Base-by-base conservation (phyloP, 2,113 vertebrate species). In the Lamprologus ornatipinnis region DNA sequence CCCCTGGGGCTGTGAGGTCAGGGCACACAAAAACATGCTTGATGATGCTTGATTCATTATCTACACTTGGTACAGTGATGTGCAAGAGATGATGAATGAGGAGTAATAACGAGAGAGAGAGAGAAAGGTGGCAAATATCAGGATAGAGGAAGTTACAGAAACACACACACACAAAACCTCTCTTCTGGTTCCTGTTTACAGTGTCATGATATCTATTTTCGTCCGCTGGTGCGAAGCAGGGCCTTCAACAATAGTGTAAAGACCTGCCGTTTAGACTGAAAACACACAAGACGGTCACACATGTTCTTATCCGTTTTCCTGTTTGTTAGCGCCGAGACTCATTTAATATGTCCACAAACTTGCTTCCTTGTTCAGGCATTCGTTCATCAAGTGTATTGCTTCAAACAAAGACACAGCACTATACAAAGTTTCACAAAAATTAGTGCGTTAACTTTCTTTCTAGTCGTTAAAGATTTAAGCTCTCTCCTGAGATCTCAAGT, bases 181-280 rank as follows among this genome's bases (percentile, higher is more conserved):
- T 88, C 87, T 84, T 91, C 93, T 81, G 93, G 91, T 96, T 97
- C 96, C 96, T 97, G 96, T 97, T 97, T 96, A 96, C 95, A 91
- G 53, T 81, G n/a, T 78, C 90, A 84, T 15, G 57, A 51, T 26
- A 9, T 75, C 89, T 95, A 90, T 95, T 95, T 95, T 89, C 55
- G 88, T 86, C 86, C 31, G 8, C 73, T 63, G 73, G 65, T 80
- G 75, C 13, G 37, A 89, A 90, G 80, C 13, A 10, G 83, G 58
- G 54, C 83, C 70, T 83, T 92, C 65, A 75, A 28, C 79, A 94
- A 95, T 89, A 83, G 89, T 80, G 58, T 26, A 58, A 37, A 35
- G 54, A 31, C 28, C 19, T 9, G 4, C 26, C 17, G 3, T 78
- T 45, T 6, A 7, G 9, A 51, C 37, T 80, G 40, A 80, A 63